These are phyloP conservation scores for Folsomia manolachei DNA, from an alignment of 2,888 invertebrate species.

Conservation along the genomic window DNA sequence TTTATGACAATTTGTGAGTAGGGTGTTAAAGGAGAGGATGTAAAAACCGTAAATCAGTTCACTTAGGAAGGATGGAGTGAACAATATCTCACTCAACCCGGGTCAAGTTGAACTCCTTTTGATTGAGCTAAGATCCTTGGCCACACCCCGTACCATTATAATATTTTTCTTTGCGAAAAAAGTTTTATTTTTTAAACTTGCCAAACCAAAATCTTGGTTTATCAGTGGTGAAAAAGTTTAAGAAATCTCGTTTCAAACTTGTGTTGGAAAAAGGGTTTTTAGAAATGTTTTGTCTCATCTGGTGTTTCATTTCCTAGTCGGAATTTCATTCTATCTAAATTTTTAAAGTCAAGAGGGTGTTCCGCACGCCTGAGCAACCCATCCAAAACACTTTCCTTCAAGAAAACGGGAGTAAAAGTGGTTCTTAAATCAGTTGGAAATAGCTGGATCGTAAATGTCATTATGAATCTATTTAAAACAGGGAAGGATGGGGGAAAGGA, in stretches of 20 bases:
- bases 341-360: background rate
- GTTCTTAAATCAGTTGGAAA: constrained; percentile 19
- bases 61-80: background rate
- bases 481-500: background rate
- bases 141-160: background rate
- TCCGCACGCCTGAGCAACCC: too few species aligned
- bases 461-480: constrained; percentile 30
- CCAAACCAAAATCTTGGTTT: too few species aligned
- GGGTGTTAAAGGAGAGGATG: constrained; percentile 26
- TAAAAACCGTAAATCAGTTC: constrained; percentile 31
- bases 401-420: constrained; percentile 2
- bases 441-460: constrained; percentile 27
- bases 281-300: background rate
- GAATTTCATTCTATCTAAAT: too few species aligned
- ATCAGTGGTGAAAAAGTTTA: too few species aligned
- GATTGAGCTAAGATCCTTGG: background rate
- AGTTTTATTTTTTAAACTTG: too few species aligned
- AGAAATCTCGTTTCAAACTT: too few species aligned
- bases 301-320: background rate
- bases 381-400: background rate
- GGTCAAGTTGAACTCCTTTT: background rate
- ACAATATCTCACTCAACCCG: background rate
- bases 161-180: too few species aligned
- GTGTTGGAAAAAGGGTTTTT: background rate
- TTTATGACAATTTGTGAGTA: constrained; percentile 28